phyloP scores from a whole-genome alignment of 2,113 vertebrate species.

The Axis porcinus region DNA sequence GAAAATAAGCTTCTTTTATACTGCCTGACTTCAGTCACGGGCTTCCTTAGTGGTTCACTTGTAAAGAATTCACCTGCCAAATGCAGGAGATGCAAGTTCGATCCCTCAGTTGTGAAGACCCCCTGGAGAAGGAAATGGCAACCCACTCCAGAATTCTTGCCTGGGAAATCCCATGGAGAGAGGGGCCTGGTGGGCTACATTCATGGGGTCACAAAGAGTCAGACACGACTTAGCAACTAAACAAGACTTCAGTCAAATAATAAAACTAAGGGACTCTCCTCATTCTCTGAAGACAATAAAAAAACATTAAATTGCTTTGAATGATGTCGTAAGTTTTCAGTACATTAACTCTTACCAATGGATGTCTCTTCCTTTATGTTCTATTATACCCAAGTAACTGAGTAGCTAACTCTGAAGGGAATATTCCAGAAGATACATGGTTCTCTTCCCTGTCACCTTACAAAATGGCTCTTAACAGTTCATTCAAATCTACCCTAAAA shows the following conservation, averaged over 20 bases:
- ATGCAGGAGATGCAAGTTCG: neutral
- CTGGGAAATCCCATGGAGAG: neutral
- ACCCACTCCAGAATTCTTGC: neutral
- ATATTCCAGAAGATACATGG: neutral
- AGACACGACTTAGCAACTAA: neutral
- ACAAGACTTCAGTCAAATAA: constrained; percentile 23
- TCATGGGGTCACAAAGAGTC: neutral
- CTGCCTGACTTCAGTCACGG: neutral
- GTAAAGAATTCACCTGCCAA: neutral
- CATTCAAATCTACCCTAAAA: neutral
- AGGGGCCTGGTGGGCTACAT: neutral
- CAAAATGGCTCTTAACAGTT: constrained; percentile 8
- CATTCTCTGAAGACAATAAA: neutral
- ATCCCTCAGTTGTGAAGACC: neutral
- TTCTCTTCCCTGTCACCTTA: neutral
- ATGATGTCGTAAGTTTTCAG: neutral
- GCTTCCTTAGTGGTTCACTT: neutral
- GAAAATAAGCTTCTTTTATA: neutral
- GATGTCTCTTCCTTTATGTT: neutral
- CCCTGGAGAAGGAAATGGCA: neutral
- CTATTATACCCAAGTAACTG: neutral
- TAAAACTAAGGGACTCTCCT: neutral
- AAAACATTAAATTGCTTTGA: constrained; percentile 38
- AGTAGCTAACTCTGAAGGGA: neutral
- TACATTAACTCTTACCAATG: neutral